Evolutionary conservation across 2,888 invertebrate genomes (phyloP).

Genomic region (Mongoloraphidia duomilia): DNA sequence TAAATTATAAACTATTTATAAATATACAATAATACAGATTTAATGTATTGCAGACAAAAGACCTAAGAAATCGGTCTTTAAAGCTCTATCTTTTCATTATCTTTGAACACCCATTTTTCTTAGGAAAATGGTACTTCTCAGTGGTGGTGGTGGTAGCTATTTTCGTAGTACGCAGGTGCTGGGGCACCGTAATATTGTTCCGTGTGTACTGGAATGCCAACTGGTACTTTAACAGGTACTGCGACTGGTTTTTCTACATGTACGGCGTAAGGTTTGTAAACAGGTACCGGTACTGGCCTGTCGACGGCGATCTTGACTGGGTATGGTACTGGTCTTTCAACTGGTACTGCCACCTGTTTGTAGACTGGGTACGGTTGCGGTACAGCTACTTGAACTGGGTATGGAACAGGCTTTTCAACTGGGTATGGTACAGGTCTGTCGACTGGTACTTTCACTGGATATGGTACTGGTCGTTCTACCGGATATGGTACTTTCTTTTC

Average conservation of each 20-base stretch:
- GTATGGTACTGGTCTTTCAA: slow-evolving; percentile 42
- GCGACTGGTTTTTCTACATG: slow-evolving; percentile 38
- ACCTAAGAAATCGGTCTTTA: too few relatives aligned
- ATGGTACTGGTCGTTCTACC: slow-evolving; percentile 47
- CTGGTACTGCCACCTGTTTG: slow-evolving; percentile 47
- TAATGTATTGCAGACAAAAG: too few relatives aligned
- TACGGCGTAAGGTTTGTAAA: slow-evolving; percentile 31
- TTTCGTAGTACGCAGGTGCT: neutral
- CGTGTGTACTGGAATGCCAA: slow-evolving; percentile 27
- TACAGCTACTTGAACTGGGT: slow-evolving; percentile 45
- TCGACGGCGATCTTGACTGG: slow-evolving; percentile 54
- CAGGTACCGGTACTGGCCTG: slow-evolving; percentile 41
- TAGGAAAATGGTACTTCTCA: too few relatives aligned
- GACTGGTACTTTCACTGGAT: slow-evolving; percentile 45
- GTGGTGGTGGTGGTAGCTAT: neutral
- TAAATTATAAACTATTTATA: too few relatives aligned
- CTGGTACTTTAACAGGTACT: slow-evolving; percentile 40
- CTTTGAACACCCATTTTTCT: too few relatives aligned
- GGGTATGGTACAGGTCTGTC: slow-evolving; percentile 40
- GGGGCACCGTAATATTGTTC: neutral
- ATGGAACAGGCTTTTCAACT: slow-evolving; percentile 48
- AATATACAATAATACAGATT: too few relatives aligned
- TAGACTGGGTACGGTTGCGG: slow-evolving; percentile 48
- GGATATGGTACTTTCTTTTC: slow-evolving; percentile 33
- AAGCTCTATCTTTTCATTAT: too few relatives aligned